Evolutionary conservation across 2,113 vertebrate species (phyloP).

Genomic region (Chionomys nivalis): DNA sequence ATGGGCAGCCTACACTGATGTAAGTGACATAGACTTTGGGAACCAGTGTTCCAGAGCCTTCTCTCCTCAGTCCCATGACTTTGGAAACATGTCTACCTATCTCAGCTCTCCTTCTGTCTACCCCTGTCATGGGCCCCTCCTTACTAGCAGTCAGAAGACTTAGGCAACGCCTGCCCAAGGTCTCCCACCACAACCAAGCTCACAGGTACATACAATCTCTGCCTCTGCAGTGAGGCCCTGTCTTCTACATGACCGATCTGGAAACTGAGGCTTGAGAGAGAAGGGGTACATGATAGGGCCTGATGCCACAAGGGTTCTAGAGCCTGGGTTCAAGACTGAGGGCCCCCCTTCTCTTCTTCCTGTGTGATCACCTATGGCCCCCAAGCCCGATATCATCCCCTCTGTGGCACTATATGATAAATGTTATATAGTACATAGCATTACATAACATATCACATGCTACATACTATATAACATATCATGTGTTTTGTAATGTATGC

Average conservation of each 20-base stretch:
- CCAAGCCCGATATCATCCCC: neutral
- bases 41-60: neutral
- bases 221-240: neutral
- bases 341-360: neutral
- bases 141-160: fast-evolving
- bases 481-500: neutral
- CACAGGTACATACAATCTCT: fast-evolving
- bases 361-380: fast-evolving
- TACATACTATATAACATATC: neutral
- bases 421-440: neutral
- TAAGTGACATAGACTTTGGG: neutral
- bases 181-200: fast-evolving
- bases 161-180: fast-evolving
- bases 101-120: neutral
- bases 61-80: neutral
- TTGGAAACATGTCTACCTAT: neutral
- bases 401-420: too few species aligned
- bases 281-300: neutral
- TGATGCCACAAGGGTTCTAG: fast-evolving
- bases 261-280: neutral
- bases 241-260: neutral
- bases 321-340: neutral
- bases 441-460: neutral
- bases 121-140: neutral
- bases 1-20: fast-evolving